Evolutionary conservation across 1,140 invertebrate genomes (phyloP).

Genomic region (Heliconius hewitsoni): DNA sequence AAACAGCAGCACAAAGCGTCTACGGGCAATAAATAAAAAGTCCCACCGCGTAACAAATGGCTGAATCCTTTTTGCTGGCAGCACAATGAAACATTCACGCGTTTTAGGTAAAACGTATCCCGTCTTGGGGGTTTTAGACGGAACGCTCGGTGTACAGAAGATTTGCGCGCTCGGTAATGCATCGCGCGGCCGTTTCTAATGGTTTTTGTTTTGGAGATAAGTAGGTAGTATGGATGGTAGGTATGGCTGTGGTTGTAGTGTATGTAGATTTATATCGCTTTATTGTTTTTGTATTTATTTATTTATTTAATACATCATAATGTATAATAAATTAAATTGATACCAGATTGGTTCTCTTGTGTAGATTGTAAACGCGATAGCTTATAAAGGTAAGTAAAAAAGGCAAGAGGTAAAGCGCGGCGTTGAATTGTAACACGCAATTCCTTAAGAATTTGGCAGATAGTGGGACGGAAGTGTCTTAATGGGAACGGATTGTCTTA

Average conservation of each 20-base stretch:
- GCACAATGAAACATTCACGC: slow-evolving; percentile 43
- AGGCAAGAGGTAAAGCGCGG: no score
- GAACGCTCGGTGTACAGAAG: slow-evolving; percentile 48
- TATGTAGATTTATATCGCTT: background rate
- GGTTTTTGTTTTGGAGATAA: slow-evolving; percentile 40
- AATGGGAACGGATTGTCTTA: no score
- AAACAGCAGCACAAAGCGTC: background rate
- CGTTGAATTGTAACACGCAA: no score
- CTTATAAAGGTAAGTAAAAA: no score
- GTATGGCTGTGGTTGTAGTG: background rate
- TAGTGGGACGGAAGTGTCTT: no score
- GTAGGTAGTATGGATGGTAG: background rate
- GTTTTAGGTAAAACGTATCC: slow-evolving; percentile 55
- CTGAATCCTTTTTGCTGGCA: slow-evolving; percentile 37
- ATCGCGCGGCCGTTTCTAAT: slow-evolving; percentile 39
- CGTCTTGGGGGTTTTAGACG: slow-evolving; percentile 52
- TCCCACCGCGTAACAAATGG: slow-evolving; percentile 21
- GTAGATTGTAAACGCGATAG: no score
- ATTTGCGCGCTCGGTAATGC: slow-evolving; percentile 50
- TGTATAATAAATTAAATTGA: no score
- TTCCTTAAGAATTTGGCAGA: no score
- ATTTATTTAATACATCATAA: no score
- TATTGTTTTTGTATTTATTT: slow-evolving; percentile 14
- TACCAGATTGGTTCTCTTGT: no score
- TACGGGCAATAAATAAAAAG: slow-evolving; percentile 17